Conservation (phyloP, 2,113 vertebrate species). For the Pollachius pollachius region DNA sequence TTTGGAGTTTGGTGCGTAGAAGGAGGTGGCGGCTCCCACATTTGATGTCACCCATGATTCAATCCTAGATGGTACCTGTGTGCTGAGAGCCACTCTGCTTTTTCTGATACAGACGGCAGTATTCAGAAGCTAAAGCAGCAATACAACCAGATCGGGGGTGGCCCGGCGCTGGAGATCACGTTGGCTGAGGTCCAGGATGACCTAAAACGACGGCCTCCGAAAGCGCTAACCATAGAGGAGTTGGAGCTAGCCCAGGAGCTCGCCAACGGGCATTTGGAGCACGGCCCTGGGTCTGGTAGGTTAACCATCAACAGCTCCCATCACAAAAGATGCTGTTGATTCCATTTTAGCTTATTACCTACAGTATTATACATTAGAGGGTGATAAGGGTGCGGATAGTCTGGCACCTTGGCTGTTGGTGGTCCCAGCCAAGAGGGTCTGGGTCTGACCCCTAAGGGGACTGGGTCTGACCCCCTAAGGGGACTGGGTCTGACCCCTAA, state of each 20-base stretch:
- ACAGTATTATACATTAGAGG: no score
- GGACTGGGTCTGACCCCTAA: no score
- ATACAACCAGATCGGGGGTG: conserved; percentile 72
- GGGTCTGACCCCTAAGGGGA: no score
- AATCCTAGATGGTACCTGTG: neutral
- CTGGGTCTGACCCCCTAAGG: no score
- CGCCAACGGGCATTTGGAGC: conserved; percentile 73
- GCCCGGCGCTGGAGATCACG: conserved; percentile 66
- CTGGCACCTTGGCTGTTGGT: no score
- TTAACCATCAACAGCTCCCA: neutral
- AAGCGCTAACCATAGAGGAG: conserved; percentile 80
- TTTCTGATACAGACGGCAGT: conserved; percentile 70
- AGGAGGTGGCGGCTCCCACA: neutral
- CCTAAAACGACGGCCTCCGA: conserved; percentile 75
- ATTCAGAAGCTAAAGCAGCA: conserved; percentile 90
- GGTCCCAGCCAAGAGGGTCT: no score
- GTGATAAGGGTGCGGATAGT: no score
- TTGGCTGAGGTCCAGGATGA: conserved; percentile 83
- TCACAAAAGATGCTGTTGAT: no score
- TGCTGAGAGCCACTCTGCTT: neutral
- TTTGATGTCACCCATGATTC: neutral
- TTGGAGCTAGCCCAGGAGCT: conserved; percentile 74
- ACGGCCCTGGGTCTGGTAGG: conserved; percentile 74
- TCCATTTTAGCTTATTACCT: no score
- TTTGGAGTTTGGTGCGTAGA: conserved; percentile 90